Evolutionary conservation across 1,140 invertebrate species (phyloP), one percentile per base, ranked within the genome.

Genomic region (Acyrthosiphon pisum): DNA sequence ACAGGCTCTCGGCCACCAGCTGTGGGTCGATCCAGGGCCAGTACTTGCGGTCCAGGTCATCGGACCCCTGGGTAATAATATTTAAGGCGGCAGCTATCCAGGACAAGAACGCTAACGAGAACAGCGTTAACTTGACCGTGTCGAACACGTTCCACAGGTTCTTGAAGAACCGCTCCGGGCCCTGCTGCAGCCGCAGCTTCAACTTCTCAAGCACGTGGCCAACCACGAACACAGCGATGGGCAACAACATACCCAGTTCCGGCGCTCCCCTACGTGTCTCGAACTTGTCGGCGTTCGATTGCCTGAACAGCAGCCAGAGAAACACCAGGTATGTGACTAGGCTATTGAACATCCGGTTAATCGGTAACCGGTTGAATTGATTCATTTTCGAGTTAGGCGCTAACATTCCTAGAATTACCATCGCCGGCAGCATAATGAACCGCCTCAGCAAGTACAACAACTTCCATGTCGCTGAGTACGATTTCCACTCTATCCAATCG

Each of bases 61-160:
- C 96, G 93, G 95, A 96, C 4, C 95, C 89, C 94, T 96, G 96
- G 0, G 95, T 53, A 50, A 50, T 50, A 18, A 50, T 11, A 18
- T 50, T 11, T 18, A 50, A 50, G 48, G 48, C 18, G 22, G 50
- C 50, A 6, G 20, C 6, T 20, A 23, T 90, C 96, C 96, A 96
- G 93, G 95, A 96, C 8, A 96, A 60, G 94, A 96, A 96, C 0
- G 96, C 95, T 60, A 53, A 95, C 94, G 76, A 94, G 81, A 95
- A 94, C 90, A 96, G 94, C 11, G 94, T 93, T 94, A 97, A 96
- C 95, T 98, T 97, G 46, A 97, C 96, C 94, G 97, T 97, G 0
- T 97, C 96, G 95, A 97, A 97, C 6, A 97, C 96, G 0, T 97
- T 97, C 94, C 97, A 97, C 94, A 96, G 96, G 94, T 97, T 97